Conservation (phyloP, 2,113 vertebrate genomes). For the Steatornis caripensis region DNA sequence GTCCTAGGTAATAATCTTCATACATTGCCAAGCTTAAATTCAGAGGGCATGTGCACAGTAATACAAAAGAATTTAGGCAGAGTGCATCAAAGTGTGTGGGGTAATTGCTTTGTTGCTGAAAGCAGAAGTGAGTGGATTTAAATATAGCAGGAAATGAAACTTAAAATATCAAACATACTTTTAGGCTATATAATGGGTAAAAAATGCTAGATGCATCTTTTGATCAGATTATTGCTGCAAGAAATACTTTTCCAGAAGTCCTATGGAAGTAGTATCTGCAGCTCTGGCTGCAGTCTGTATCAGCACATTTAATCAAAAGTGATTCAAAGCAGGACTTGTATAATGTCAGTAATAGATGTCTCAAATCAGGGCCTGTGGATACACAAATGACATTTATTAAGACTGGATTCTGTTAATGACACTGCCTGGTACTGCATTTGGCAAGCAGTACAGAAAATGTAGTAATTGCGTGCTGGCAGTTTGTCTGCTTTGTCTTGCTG, state of each 20-base stretch:
- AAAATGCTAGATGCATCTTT: not conserved
- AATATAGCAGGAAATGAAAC: not conserved
- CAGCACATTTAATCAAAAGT: not conserved
- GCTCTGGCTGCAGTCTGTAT: not conserved
- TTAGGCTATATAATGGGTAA: not conserved
- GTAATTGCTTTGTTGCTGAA: not conserved
- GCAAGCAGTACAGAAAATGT: not conserved
- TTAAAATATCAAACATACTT: not conserved
- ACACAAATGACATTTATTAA: not conserved
- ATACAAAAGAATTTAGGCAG: not conserved
- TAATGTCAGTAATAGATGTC: not conserved
- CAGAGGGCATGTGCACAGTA: not conserved
- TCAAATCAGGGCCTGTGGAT: not conserved
- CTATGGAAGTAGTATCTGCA: not conserved
- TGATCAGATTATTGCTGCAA: not conserved
- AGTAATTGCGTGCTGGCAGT: not conserved
- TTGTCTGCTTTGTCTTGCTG: not conserved
- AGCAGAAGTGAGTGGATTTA: not conserved
- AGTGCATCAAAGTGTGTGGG: not conserved
- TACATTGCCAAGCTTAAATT: not conserved
- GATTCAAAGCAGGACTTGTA: not conserved
- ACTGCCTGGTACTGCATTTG: not conserved
- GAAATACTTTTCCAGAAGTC: not conserved
- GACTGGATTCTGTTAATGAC: not conserved
- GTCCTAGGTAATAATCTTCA: not conserved